phyloP scores from a whole-genome alignment of 2,797 vertebrate genomes.

The Anas georgica region DNA sequence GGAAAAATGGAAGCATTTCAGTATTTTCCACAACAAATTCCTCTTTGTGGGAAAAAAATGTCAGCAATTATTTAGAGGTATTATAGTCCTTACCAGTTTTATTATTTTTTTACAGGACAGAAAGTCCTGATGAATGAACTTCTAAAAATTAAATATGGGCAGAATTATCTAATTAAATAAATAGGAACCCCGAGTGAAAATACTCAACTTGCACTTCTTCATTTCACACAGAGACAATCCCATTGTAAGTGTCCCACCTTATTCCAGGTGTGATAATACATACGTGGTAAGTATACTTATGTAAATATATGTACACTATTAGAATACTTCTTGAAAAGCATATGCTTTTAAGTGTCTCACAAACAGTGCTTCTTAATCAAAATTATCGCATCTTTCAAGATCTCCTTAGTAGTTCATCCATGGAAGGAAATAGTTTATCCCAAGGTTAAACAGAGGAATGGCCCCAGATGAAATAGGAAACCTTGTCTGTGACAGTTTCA shows the following conservation, averaged over 20 bases:
- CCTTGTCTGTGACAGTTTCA: neutral
- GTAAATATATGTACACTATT: neutral
- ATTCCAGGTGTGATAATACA: neutral
- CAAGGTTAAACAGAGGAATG: neutral
- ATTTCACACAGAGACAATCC: neutral
- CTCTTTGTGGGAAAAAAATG: neutral
- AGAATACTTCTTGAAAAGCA: neutral
- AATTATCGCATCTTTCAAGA: neutral
- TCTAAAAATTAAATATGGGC: neutral
- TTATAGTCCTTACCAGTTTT: neutral
- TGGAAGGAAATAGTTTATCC: neutral
- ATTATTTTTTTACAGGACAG: neutral
- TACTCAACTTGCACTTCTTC: neutral
- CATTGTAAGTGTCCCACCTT: neutral
- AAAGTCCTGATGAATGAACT: neutral
- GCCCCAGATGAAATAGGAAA: neutral
- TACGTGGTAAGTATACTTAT: neutral
- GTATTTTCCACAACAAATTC: neutral
- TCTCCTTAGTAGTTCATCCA: neutral
- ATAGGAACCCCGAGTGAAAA: neutral
- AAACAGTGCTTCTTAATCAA: neutral
- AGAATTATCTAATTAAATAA: neutral
- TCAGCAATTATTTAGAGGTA: neutral
- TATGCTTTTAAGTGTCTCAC: neutral
- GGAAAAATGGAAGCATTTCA: neutral